A percentile compares a stretch with the other conserved stretches of the same genome.
Evolutionary conservation across 2,797 vertebrate species (phyloP).

Genomic region (Macropus fuliginosus): DNA sequence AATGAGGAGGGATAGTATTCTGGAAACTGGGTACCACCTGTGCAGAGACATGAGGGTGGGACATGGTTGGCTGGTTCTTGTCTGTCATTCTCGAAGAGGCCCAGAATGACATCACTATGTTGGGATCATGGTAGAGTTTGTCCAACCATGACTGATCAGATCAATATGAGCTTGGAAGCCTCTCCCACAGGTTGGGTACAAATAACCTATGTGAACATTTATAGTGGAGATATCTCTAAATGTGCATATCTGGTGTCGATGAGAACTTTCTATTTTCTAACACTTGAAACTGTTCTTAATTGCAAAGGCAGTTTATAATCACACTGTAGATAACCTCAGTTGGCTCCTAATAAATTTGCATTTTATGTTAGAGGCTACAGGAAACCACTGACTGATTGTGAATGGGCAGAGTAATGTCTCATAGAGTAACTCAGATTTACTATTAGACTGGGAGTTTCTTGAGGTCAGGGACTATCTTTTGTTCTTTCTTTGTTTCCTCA

Average conservation of each 20-base stretch:
- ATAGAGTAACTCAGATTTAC: too few relatives aligned
- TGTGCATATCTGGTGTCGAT: background rate
- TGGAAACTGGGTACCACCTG: background rate
- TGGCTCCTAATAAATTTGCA: background rate
- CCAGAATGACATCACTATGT: background rate
- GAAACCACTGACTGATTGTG: background rate
- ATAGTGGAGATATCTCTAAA: background rate
- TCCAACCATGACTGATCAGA: background rate
- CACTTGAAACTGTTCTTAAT: background rate
- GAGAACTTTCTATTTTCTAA: background rate
- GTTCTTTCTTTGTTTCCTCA: too few relatives aligned
- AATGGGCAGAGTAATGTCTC: background rate
- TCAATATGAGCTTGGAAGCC: background rate
- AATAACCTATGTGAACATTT: background rate
- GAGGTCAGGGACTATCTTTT: too few relatives aligned
- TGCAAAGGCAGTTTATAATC: background rate
- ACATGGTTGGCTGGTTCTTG: background rate
- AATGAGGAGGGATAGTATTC: background rate
- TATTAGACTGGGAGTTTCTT: too few relatives aligned
- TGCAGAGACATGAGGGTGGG: background rate
- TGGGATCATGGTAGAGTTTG: background rate
- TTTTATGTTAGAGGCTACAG: background rate
- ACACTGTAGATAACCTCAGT: background rate
- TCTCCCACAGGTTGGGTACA: background rate
- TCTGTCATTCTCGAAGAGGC: background rate